phyloP scores from a whole-genome alignment of 2,113 vertebrate species.

The Uropsilus gracilis region DNA sequence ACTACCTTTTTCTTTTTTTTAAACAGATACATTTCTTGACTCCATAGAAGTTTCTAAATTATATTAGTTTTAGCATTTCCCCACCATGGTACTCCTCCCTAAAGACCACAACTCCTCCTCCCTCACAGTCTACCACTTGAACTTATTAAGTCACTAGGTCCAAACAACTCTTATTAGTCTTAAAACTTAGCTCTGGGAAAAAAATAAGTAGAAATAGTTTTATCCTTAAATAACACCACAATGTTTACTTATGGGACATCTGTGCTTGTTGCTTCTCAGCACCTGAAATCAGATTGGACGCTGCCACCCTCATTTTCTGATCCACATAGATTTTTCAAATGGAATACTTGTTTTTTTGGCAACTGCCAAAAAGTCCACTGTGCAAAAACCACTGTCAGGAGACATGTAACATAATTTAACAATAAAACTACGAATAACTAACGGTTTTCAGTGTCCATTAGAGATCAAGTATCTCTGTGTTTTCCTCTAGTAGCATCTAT shows the following conservation, averaged over 20 bases:
- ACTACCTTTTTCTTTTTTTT: neutral
- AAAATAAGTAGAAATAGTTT: neutral
- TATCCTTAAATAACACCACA: neutral
- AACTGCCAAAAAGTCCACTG: neutral
- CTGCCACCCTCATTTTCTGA: neutral
- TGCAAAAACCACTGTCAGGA: neutral
- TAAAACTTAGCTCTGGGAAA: neutral
- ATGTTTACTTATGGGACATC: neutral
- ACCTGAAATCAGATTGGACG: neutral
- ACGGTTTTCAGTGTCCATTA: neutral
- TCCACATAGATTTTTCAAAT: neutral
- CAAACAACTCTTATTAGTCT: neutral
- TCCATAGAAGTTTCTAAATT: neutral
- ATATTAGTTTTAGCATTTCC: neutral
- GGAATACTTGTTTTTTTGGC: neutral
- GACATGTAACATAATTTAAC: neutral
- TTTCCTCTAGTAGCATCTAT: neutral
- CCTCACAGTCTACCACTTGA: neutral
- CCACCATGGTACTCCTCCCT: neutral
- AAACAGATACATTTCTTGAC: neutral
- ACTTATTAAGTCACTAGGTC: neutral
- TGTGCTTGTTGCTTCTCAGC: fast-evolving
- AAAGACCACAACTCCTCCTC: neutral
- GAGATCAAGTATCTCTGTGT: neutral
- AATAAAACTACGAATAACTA: neutral